Conservation (phyloP, 2,113 vertebrate species). For the Bubo scandiacus region DNA sequence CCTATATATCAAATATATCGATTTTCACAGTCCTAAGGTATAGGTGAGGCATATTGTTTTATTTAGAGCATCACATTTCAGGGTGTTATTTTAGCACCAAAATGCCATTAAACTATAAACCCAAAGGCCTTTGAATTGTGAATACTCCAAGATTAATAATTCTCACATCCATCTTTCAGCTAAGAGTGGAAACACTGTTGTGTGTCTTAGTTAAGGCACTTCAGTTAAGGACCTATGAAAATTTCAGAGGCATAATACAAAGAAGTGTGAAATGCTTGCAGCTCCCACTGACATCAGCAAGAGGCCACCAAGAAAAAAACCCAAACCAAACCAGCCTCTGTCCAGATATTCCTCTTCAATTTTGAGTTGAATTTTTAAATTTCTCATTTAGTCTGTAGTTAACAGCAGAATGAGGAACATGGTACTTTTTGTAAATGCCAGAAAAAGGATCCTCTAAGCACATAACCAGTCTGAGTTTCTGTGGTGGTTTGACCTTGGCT, state of each 20-base stretch:
- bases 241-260: neutral
- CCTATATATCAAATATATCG: fast-evolving
- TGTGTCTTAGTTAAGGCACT: neutral
- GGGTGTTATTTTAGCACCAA: neutral
- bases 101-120: neutral
- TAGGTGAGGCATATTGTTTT: neutral
- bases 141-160: neutral
- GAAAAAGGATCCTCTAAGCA: neutral
- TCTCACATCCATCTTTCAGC: neutral
- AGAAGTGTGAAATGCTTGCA: neutral
- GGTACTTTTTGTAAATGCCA: neutral
- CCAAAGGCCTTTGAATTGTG: neutral
- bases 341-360: neutral
- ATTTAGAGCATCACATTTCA: neutral
- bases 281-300: neutral
- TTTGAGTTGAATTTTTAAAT: neutral
- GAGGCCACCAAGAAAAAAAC: neutral
- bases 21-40: neutral
- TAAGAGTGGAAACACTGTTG: neutral
- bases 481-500: no score
- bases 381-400: neutral
- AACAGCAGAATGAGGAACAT: neutral
- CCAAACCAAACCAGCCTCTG: neutral
- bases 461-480: neutral
- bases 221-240: neutral